Conservation (phyloP, 2,113 vertebrate genomes). For the Muscicapa adusta region DNA sequence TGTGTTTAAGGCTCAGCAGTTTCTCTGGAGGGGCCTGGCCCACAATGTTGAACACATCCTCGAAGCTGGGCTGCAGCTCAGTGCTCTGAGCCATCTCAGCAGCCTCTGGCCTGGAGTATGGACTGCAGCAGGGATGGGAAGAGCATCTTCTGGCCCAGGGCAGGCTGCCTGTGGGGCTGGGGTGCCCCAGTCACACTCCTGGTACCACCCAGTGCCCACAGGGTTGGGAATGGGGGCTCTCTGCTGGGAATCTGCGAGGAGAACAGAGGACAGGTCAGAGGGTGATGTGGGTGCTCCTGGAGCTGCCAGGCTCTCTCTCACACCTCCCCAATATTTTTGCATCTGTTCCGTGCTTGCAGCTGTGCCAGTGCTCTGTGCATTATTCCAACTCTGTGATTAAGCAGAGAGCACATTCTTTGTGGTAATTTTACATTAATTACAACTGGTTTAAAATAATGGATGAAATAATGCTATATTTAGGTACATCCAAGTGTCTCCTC, state of each 20-base stretch:
- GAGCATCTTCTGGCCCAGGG: not conserved
- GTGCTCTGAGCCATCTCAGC: constrained; percentile 13
- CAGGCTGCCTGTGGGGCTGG: accelerated
- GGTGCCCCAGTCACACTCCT: accelerated
- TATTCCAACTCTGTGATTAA: not conserved
- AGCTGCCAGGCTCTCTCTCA: not conserved
- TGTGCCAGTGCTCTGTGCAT: accelerated
- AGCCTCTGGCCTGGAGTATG: not conserved
- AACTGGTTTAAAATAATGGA: not conserved
- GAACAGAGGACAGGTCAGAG: not conserved
- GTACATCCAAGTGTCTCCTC: not conserved
- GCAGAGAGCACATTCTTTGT: not conserved
- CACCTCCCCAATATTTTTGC: not conserved
- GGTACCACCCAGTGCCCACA: accelerated
- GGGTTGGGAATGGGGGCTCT: accelerated
- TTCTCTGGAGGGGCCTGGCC: constrained; percentile 19
- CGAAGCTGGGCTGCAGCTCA: constrained; percentile 48
- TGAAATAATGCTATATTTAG: not conserved
- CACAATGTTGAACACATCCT: constrained; percentile 67
- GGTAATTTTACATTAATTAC: not conserved
- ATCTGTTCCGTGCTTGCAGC: accelerated
- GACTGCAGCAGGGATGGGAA: not conserved
- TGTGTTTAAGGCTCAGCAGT: constrained; percentile 70
- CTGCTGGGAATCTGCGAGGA: not conserved
- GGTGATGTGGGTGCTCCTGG: not conserved